phyloP scores from a whole-genome alignment of 53 echinoderm and acorn worm species.

The Pentamera pediparva region DNA sequence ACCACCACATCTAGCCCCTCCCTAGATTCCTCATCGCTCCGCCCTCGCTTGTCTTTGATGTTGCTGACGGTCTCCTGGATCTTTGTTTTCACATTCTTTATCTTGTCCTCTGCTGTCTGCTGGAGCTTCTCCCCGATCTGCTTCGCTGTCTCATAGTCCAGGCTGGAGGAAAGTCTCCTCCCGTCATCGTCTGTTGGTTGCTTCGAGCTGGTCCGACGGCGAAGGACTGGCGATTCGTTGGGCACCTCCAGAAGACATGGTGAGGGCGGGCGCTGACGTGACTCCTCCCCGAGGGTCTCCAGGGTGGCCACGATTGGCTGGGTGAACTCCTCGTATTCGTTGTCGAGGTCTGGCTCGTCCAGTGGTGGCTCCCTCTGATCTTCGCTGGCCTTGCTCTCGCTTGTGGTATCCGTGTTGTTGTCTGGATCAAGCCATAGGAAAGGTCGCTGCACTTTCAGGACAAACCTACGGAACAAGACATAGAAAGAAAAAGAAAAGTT shows the following conservation, averaged over 20 bases:
- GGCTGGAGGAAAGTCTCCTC: slow-evolving; percentile 67
- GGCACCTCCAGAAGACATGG: slow-evolving; percentile 60
- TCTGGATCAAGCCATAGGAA: no score
- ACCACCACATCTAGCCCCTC: background rate
- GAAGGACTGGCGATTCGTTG: slow-evolving; percentile 70
- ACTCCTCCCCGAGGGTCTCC: slow-evolving; percentile 10
- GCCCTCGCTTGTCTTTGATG: background rate
- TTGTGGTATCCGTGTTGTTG: background rate
- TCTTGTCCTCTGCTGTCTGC: slow-evolving; percentile 56
- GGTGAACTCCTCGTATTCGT: slow-evolving; percentile 88
- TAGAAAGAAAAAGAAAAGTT: no score
- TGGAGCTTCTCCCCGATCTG: slow-evolving; percentile 42
- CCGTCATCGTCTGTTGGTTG: slow-evolving; percentile 56
- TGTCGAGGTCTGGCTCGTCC: slow-evolving; percentile 58
- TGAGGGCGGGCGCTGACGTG: background rate
- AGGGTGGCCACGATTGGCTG: slow-evolving; percentile 21
- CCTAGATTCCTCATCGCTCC: background rate
- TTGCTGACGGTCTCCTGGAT: slow-evolving; percentile 64
- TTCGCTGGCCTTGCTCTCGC: slow-evolving; percentile 25
- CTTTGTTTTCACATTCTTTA: slow-evolving; percentile 59
- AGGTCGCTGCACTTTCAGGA: slow-evolving; percentile 73
- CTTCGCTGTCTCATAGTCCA: slow-evolving; percentile 70
- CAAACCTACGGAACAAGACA: slow-evolving; percentile 8
- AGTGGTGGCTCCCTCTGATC: slow-evolving; percentile 51
- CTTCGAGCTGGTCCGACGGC: slow-evolving; percentile 42